Percentiles rank a stretch among this genome's conserved stretches.
These are phyloP conservation scores for Petrosia ficiformis DNA, from an alignment of 37 sponge, comb jelly and placozoan genomes.

Conservation along the genomic window DNA sequence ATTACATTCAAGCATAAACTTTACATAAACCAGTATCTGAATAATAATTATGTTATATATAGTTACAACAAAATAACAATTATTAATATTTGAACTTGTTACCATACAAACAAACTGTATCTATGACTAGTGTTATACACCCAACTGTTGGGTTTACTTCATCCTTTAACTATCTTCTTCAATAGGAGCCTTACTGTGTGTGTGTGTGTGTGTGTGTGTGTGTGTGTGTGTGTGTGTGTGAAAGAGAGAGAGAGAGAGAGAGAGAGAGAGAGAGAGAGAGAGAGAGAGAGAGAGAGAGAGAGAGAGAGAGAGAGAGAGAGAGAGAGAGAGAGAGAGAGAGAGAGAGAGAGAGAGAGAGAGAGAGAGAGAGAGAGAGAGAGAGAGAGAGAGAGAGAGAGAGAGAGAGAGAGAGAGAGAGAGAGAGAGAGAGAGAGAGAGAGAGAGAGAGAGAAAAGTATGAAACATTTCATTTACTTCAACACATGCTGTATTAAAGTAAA, in stretches of 20 bases:
- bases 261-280: constrained; percentile 24
- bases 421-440: background rate
- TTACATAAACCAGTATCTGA: too few species aligned
- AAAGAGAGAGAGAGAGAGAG: constrained; percentile 8
- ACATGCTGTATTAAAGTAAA: background rate
- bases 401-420: background rate
- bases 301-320: constrained; percentile 17
- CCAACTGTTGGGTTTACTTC: too few species aligned
- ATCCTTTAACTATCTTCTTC: too few species aligned
- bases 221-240: constrained; percentile 27
- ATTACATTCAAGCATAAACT: too few species aligned
- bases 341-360: constrained; percentile 11
- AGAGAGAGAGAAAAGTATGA: background rate
- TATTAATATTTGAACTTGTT: too few species aligned
- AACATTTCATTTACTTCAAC: background rate
- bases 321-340: constrained; percentile 14
- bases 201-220: constrained; percentile 30
- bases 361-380: constrained; percentile 10
- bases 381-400: constrained; percentile 2
- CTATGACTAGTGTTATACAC: too few species aligned
- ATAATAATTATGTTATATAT: too few species aligned
- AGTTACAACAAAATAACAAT: too few species aligned
- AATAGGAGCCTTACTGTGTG: constrained; percentile 17
- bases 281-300: constrained; percentile 15
- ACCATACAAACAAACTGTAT: too few species aligned